Evolutionary conservation across 1,140 invertebrate genomes (phyloP), one percentile per base, ranked within the genome.

Genomic region (Lasaia peninsularis): DNA sequence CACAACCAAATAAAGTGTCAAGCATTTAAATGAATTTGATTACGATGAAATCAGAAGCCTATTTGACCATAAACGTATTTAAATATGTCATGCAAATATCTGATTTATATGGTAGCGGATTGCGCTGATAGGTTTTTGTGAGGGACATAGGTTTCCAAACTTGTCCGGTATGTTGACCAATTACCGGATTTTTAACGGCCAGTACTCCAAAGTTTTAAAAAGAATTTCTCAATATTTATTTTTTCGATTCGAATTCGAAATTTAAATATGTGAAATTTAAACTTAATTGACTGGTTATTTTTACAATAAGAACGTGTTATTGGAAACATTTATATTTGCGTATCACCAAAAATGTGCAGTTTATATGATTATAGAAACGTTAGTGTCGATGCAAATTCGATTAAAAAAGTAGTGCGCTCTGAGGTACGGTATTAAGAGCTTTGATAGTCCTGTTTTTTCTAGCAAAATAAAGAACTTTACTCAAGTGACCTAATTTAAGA

Each of bases 1-100:
- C 48, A 44, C 33, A 55, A 50, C 63, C 79, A 66, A 72, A 75
- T 78, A 74, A 16, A 73, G 73, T 56, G 35, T 58, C 61, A 53
- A 35, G 40, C 58, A 80, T 82, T 80, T 80, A 73, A 79, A 81
- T 81, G 60, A 70, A 76, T 80, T 80, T 80, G 75, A 77, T 68
- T 63, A 71, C 69, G 61, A 60, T 72, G 56, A 68, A 71, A 73
- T 78, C 71, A 71, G 62, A 56, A 69, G 60, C 48, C 64, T 63
- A 62, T 72, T 72, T 69, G 59, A 56, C 53, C 56, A 57, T 60
- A 63, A 67, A 33, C 37, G 49, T 37, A 67, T 67, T 67, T 59
- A 63, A 68, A 72, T 67, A 62, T 56, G 55, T 62, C 51, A 51
- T 58, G 33, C 55, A 58, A 56, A 56, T 56, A 48, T 56, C 31